These are phyloP conservation scores for Tenrec ecaudatus DNA, from an alignment of 2,113 vertebrate genomes.

Conservation along the genomic window DNA sequence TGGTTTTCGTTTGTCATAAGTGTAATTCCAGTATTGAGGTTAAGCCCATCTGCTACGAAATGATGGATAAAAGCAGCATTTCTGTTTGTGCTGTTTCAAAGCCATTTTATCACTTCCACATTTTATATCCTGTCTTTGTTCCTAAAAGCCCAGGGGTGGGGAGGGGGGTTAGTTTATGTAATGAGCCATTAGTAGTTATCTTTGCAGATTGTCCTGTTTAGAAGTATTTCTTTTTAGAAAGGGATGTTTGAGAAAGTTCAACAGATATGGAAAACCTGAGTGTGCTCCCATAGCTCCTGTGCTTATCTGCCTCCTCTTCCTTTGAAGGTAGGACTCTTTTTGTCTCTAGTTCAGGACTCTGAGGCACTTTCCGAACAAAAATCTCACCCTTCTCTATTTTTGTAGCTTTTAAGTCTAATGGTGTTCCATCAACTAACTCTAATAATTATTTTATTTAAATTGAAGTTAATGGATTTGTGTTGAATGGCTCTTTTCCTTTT, in stretches of 20 bases:
- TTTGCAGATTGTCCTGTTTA: conserved; percentile 78
- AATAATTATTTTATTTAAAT: conserved; percentile 11
- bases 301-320: conserved; percentile 80
- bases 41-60: not conserved
- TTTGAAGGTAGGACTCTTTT: conserved; percentile 79
- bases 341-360: conserved; percentile 71
- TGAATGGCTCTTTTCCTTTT: conserved; percentile 22
- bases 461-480: conserved; percentile 37
- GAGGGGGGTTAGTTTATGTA: conserved; percentile 27
- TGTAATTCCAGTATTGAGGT: not conserved
- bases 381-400: not conserved
- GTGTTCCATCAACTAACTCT: conserved; percentile 13
- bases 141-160: conserved; percentile 47
- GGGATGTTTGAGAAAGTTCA: conserved; percentile 82
- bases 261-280: conserved; percentile 79
- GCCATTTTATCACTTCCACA: conserved; percentile 28
- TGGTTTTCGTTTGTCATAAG: conserved; percentile 7
- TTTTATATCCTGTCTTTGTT: conserved; percentile 39
- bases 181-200: conserved; percentile 65
- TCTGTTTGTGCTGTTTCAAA: conserved; percentile 55
- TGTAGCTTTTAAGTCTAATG: not conserved
- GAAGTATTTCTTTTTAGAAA: conserved; percentile 84
- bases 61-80: not conserved
- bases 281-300: conserved; percentile 81
- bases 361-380: conserved; percentile 63